A percentile compares a stretch with the other conserved stretches of the same genome.
Conservation (phyloP, 2,888 invertebrate species). For the Tricholauxania praeusta region DNA sequence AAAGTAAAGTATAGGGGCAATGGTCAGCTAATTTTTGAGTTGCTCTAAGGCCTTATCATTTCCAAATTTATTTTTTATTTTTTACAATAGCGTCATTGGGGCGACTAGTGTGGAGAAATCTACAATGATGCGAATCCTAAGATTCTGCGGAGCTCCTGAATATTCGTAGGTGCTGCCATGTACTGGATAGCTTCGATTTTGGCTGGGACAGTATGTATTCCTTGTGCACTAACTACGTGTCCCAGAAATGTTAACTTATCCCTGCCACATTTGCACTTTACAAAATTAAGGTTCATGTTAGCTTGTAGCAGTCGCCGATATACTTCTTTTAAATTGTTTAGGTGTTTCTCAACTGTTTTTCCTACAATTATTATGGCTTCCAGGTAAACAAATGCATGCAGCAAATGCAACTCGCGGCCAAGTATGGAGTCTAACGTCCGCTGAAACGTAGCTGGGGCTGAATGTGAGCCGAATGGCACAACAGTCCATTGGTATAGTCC, state of each 20-base stretch:
- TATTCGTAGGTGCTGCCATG: slow-evolving; percentile 1
- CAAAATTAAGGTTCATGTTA: not conserved
- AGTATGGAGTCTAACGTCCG: too few species aligned
- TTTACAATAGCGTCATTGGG: not conserved
- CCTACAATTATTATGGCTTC: too few species aligned
- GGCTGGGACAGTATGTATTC: not conserved
- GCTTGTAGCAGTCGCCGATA: too few species aligned
- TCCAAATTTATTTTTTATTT: not conserved
- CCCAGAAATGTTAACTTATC: not conserved
- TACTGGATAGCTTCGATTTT: not conserved
- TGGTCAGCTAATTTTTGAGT: too few species aligned
- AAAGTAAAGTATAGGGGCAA: too few species aligned
- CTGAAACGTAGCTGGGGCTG: too few species aligned
- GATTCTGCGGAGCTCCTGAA: not conserved
- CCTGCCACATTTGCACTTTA: not conserved
- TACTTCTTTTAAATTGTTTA: too few species aligned
- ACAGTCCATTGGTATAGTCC: not conserved
- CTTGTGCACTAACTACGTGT: not conserved
- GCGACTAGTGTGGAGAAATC: not conserved
- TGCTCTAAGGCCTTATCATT: not conserved
- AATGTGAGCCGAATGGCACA: too few species aligned
- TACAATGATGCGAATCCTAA: not conserved
- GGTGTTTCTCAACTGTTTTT: too few species aligned
- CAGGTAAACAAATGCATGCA: too few species aligned
- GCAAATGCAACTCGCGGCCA: too few species aligned